Base-by-base conservation (phyloP, 1,140 invertebrate genomes). In the Drosophila guanche region DNA sequence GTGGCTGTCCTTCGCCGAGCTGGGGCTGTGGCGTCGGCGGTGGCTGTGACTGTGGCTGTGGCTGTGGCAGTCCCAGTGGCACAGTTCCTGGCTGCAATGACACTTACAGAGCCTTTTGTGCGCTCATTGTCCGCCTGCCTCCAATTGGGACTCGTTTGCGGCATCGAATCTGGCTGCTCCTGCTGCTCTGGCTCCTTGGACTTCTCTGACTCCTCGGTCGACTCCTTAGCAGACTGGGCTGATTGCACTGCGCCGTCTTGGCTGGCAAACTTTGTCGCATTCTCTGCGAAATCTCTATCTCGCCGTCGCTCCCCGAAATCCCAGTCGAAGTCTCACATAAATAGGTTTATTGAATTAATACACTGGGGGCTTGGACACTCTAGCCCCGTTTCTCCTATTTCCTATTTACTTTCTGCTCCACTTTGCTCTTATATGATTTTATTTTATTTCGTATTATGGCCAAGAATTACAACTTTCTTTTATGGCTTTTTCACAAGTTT, bases 341-440 rank as follows among this genome's bases (percentile, higher is more conserved):
- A 85, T 86, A 85, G 81, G 81, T 86, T 85, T 85, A 85, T 85
- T 85, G 81, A 85, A 85, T 85, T 85, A 85, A 85, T 86, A 62
- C 81, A 56, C 74, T 68, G 25, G 77, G 61, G 73, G 50, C n/a
- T 37, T 46, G 61, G 43, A 40, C 27, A 40, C 27, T 27, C 48
- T 37, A 12, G 43, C 33, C 23, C 48, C 57, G 29, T 27, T 27
- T 25, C 45, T 71, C 27, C 53, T 50, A 8, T 41, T 41, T 33
- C 4, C 29, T 37, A 50, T 48, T 63, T 46, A 33, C 12, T 56
- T 23, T 47, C 27, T 45, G 29, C 41, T 56, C 51, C 20, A 42
- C 12, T 37, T 58, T 27, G 23, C 45, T 55, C 43, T 65, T 60
- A 50, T 45, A 48, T 61, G 59, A 43, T 43, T 65, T 57, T 20